phyloP scores from a whole-genome alignment of 2,888 invertebrate genomes.

The Apotomis turbidana region DNA sequence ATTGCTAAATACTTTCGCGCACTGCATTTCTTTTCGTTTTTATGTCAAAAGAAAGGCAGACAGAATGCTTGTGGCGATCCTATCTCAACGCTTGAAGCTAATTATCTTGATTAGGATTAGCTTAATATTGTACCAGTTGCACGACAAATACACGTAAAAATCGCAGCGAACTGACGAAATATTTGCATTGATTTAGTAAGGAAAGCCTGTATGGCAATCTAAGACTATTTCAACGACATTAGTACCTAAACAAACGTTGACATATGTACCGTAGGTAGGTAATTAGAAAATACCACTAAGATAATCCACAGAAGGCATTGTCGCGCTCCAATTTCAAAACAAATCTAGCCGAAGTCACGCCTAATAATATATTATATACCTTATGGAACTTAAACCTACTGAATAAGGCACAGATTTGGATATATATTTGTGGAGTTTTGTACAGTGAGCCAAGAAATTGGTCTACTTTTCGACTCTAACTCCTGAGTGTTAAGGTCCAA shows the following conservation, averaged over 20 bases:
- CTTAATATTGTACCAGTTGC: too few species aligned
- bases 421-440: constrained; percentile 5
- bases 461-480: too few species aligned
- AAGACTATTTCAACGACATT: constrained; percentile 6
- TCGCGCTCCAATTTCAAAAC: constrained; percentile 82
- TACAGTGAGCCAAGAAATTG: too few species aligned
- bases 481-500: too few species aligned
- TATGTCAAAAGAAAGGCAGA: too few species aligned
- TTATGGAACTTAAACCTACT: background rate
- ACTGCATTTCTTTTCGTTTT: too few species aligned
- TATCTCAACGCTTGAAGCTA: too few species aligned
- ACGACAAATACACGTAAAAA: too few species aligned
- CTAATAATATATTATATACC: background rate
- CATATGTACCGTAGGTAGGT: constrained; percentile 47
- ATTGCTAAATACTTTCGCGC: too few species aligned
- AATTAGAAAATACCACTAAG: constrained; percentile 74
- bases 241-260: constrained; percentile 38
- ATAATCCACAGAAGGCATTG: constrained; percentile 77
- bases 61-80: too few species aligned
- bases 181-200: constrained; percentile 10
- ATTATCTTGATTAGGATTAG: too few species aligned
- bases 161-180: background rate
- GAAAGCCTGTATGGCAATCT: background rate
- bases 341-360: constrained; percentile 63
- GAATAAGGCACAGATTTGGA: constrained; percentile 9